A percentile compares a stretch with the other conserved stretches of the same genome.
Evolutionary conservation across 2,888 invertebrate species (phyloP).

Genomic region (Acleris sparsana): DNA sequence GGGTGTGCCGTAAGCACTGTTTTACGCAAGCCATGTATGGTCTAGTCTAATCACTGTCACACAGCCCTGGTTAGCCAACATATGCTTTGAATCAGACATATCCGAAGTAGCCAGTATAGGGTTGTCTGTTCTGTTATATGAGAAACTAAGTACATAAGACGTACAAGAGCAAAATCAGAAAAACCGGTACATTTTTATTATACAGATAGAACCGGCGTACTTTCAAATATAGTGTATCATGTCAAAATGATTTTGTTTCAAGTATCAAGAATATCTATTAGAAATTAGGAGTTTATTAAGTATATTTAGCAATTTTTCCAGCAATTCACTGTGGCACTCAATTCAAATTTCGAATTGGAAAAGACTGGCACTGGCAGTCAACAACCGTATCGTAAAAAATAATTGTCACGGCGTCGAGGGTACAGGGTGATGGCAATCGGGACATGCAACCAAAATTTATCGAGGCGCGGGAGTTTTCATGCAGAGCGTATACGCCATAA

Average conservation of each 20-base stretch:
- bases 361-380: slow-evolving; percentile 17
- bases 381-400: slow-evolving; percentile 36
- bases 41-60: slow-evolving; percentile 43
- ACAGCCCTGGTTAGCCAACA: slow-evolving; percentile 39
- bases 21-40: slow-evolving; percentile 43
- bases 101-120: background rate
- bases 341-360: slow-evolving; percentile 6
- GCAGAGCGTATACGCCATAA: slow-evolving; percentile 31
- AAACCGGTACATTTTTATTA: no score
- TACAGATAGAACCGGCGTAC: no score
- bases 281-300: no score
- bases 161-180: no score
- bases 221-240: no score
- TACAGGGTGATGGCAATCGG: slow-evolving; percentile 24
- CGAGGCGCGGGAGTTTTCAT: slow-evolving; percentile 31
- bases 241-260: no score
- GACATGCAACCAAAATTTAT: slow-evolving; percentile 28
- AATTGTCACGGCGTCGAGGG: slow-evolving; percentile 36
- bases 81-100: slow-evolving; percentile 30
- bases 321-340: no score
- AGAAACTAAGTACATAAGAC: no score
- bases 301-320: no score
- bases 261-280: no score
- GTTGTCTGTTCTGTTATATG: background rate
- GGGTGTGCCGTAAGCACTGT: slow-evolving; percentile 39